Evolutionary conservation across 1,140 invertebrate genomes (phyloP).

Genomic region (Lepidotrigona ventralis): DNA sequence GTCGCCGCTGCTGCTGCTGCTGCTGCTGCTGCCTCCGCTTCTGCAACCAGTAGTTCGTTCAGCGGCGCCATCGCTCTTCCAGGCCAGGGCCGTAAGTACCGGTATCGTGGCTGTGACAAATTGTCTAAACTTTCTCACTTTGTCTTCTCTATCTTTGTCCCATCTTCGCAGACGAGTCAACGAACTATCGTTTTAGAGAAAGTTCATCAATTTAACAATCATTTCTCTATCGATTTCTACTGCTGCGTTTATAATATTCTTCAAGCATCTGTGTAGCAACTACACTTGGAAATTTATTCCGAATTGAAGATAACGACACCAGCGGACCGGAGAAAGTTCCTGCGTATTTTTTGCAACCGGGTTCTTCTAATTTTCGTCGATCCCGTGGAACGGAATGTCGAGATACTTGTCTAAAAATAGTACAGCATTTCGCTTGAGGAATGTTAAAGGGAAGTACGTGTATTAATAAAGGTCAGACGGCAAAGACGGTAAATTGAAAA

Average conservation of each 20-base stretch:
- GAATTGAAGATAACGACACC: background rate
- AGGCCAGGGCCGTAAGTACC: slow-evolving; percentile 20
- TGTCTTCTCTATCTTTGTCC: background rate
- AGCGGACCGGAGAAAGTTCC: background rate
- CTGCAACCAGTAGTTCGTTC: slow-evolving; percentile 35
- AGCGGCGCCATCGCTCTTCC: slow-evolving; percentile 41
- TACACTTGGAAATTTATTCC: background rate
- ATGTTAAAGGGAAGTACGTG: background rate
- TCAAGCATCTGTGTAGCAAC: background rate
- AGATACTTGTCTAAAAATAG: slow-evolving; percentile 1
- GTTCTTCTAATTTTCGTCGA: background rate
- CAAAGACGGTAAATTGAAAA: background rate
- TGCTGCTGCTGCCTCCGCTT: slow-evolving; percentile 41
- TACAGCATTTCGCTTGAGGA: background rate
- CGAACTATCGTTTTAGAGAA: background rate
- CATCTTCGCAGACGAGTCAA: no score
- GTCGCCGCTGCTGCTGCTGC: slow-evolving; percentile 28
- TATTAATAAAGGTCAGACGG: background rate
- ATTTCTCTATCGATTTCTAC: no score
- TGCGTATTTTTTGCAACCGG: background rate
- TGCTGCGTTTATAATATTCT: background rate
- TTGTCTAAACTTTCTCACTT: background rate
- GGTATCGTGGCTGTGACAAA: no score
- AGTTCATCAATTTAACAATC: background rate
- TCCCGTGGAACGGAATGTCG: background rate